Conservation (phyloP, 2,888 invertebrate genomes). For the Drepanosiphum platanoidis region DNA sequence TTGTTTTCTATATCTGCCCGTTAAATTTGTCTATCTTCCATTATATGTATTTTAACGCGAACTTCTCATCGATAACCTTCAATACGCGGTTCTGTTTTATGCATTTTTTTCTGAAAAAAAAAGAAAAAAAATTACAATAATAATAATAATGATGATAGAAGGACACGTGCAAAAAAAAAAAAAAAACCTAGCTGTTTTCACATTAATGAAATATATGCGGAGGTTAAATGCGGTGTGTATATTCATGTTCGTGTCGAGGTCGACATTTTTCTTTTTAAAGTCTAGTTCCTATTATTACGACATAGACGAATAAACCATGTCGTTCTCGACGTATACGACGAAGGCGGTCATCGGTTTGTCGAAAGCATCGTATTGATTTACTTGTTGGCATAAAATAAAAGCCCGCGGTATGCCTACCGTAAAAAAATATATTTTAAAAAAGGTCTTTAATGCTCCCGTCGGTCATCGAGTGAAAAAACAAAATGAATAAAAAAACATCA, state of each 20-base stretch:
- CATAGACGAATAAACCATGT: not conserved
- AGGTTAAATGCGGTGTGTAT: not conserved
- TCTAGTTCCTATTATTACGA: not conserved
- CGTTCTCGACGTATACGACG: not conserved
- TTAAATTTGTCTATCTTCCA: not conserved
- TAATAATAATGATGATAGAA: constrained; percentile 12
- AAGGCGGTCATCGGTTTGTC: not conserved
- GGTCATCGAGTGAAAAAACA: not conserved
- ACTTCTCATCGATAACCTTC: constrained; percentile 38
- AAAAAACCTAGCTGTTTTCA: constrained; percentile 28
- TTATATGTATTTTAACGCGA: not conserved
- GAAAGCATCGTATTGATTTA: constrained; percentile 11
- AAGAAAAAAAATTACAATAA: not conserved
- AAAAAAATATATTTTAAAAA: not conserved
- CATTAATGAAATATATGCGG: constrained; percentile 7
- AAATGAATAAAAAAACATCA: constrained; percentile 8
- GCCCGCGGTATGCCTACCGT: not conserved
- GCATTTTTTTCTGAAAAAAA: not conserved
- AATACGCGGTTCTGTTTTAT: not conserved
- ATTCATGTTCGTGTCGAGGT: constrained; percentile 31
- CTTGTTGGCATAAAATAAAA: not conserved
- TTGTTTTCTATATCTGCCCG: not conserved
- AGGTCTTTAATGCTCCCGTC: not conserved
- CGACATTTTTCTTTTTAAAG: constrained; percentile 32
- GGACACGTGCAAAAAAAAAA: constrained; percentile 33